Evolutionary conservation across 2,888 invertebrate species (phyloP).

Genomic region (Amphipyra berbera): DNA sequence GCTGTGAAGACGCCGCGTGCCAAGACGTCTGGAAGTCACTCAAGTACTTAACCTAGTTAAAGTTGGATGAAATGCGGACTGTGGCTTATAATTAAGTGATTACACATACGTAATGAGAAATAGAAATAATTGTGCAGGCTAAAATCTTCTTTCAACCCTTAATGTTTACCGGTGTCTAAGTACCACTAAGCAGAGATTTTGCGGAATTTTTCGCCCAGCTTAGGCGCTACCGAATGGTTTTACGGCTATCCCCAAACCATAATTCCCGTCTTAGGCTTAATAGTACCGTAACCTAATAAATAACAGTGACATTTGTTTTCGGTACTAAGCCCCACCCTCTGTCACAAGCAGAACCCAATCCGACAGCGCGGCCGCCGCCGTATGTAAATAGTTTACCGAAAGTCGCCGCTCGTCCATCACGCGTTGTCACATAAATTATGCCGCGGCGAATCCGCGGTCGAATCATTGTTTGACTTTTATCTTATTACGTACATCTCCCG

Average conservation of each 20-base stretch:
- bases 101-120: slow-evolving; percentile 8
- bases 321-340: slow-evolving; percentile 89
- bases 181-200: slow-evolving; percentile 10
- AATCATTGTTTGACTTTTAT: slow-evolving; percentile 90
- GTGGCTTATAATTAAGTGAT: not conserved
- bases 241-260: slow-evolving; percentile 67
- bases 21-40: slow-evolving; percentile 45
- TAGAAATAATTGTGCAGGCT: not conserved
- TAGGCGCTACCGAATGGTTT: slow-evolving; percentile 51
- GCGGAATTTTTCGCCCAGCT: slow-evolving; percentile 45
- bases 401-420: slow-evolving; percentile 90
- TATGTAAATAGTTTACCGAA: slow-evolving; percentile 90
- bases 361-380: slow-evolving; percentile 86
- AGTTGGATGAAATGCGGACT: slow-evolving; percentile 29
- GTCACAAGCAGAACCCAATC: slow-evolving; percentile 88
- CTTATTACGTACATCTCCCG: slow-evolving; percentile 90
- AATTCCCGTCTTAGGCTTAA: slow-evolving; percentile 86
- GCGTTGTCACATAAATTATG: slow-evolving; percentile 90
- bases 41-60: slow-evolving; percentile 45
- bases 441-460: slow-evolving; percentile 90
- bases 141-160: not conserved
- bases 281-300: slow-evolving; percentile 88
- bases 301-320: slow-evolving; percentile 90
- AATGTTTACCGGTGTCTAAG: not conserved
- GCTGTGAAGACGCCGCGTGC: slow-evolving; percentile 39